phyloP scores from a whole-genome alignment of 2,888 invertebrate genomes.

The Hecatera dysodea region DNA sequence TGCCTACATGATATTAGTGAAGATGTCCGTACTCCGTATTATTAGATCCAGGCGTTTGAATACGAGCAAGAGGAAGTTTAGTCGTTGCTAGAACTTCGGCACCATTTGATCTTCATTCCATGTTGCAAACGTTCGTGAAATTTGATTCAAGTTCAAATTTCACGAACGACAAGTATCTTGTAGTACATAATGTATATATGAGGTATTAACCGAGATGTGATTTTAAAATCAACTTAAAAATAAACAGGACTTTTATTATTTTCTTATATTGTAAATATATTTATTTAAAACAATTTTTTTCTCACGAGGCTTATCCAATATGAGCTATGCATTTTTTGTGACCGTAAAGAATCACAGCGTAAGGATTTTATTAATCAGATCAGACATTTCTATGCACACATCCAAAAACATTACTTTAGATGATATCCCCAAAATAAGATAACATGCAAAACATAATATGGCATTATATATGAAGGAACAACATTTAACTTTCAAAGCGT shows the following conservation, averaged over 20 bases:
- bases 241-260: background rate
- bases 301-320: too few species aligned
- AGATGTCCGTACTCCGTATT: conserved; percentile 1
- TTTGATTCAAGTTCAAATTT: conserved; percentile 16
- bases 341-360: too few species aligned
- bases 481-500: background rate
- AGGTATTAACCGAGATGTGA: background rate
- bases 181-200: too few species aligned
- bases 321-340: too few species aligned
- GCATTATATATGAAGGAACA: too few species aligned
- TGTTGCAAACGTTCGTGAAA: conserved; percentile 9
- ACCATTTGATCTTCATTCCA: conserved; percentile 24
- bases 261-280: background rate
- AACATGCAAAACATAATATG: background rate
- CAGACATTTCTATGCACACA: too few species aligned
- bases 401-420: background rate
- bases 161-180: background rate
- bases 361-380: too few species aligned
- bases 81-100: conserved; percentile 18
- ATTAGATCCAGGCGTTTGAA: conserved; percentile 28
- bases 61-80: conserved; percentile 23
- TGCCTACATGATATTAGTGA: background rate
- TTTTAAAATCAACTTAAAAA: too few species aligned
- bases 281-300: background rate
- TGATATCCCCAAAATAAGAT: background rate